Evolutionary conservation across 2,888 invertebrate species (phyloP).

Genomic region (Drosophila subsilvestris): DNA sequence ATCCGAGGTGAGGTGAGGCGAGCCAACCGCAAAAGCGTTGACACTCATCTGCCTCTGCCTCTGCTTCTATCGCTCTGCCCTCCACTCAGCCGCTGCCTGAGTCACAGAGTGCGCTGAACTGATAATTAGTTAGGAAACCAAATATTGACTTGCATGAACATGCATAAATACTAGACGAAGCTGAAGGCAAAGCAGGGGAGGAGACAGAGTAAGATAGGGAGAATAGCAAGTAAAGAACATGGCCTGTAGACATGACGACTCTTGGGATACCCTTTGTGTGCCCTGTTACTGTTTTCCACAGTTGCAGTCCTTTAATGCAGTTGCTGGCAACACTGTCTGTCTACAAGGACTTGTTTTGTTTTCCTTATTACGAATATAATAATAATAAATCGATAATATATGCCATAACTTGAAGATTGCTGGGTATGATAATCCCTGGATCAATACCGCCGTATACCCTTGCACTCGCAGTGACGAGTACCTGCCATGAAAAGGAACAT

Average conservation of each 20-base stretch:
- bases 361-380: too few relatives aligned
- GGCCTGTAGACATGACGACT: neutral
- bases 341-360: too few relatives aligned
- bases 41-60: slow-evolving; percentile 40
- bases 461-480: neutral
- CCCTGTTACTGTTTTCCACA: too few relatives aligned
- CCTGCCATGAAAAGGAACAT: neutral
- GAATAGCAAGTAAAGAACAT: neutral
- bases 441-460: neutral
- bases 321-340: neutral
- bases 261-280: neutral
- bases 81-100: slow-evolving; percentile 1
- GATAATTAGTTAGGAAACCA: slow-evolving; percentile 77
- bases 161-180: slow-evolving; percentile 48
- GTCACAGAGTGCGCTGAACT: slow-evolving; percentile 74
- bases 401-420: neutral
- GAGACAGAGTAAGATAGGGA: slow-evolving; percentile 4
- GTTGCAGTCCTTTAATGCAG: too few relatives aligned
- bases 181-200: slow-evolving; percentile 1
- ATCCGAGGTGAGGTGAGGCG: slow-evolving; percentile 35
- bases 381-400: neutral
- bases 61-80: slow-evolving; percentile 39
- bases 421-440: too few relatives aligned
- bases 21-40: slow-evolving; percentile 58
- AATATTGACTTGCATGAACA: slow-evolving; percentile 73